Evolutionary conservation across 2,797 vertebrate genomes (phyloP), one percentile per base, ranked within the genome.

Genomic region (Heteromormyrus szaboi): DNA sequence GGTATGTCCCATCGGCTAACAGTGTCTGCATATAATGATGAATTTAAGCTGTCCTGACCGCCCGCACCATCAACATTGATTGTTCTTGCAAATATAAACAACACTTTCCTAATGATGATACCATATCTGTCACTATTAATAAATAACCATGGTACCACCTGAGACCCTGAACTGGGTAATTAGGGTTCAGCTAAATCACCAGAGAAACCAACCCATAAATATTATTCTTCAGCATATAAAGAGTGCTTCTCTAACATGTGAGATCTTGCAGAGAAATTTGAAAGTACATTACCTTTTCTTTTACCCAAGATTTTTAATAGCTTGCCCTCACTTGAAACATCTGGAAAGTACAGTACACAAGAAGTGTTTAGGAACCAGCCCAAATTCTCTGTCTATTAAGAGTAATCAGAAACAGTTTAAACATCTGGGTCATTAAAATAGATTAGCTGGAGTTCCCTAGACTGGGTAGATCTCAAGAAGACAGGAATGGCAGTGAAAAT

Each of bases 261-360:
- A 56, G 33, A 56, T 14, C 59, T 85, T 46, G 25, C 22, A 51
- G 53, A 53, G 37, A 56, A 59, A 54, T n/a, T 0, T 44, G 12
- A 37, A 56, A 56, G 5, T 14, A 53, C 53, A 22, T 33, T 91
- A 97, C 97, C 96, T 94, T 95, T 92, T 12, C 86, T 92, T 91
- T 95, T 96, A 68, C 94, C 95, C 87, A 97, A 93, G 90, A 96
- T 92, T 92, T 92, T 90, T 72, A 94, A 94, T 59, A 97, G 95
- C 91, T 94, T 96, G 90, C 94, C 96, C 92, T 94, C 95, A 91
- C 88, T 93, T 89, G 93, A 91, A 88, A 92, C 90, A 90, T 93
- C 97, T 97, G 92, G n/a, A 89, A 90, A 91, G 93, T 29, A 91
- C 89, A 84, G 93, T 19, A 91, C 89, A 84, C 89, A 90, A 92